Base-by-base conservation (phyloP, 2,888 invertebrate genomes). In the Oegoconia quadripuncta region DNA sequence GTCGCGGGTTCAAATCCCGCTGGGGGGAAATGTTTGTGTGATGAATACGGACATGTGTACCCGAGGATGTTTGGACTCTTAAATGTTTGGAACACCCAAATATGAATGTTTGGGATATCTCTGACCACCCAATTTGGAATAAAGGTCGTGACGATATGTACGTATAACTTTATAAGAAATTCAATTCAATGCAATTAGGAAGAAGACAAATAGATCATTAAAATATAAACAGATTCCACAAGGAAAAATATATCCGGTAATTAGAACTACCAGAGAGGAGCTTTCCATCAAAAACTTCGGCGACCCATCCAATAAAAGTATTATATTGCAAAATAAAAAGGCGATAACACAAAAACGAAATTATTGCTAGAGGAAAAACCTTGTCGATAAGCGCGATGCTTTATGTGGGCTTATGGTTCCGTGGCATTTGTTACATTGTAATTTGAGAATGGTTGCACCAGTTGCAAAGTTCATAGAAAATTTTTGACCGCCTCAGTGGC, bases 281-380 rank as follows among this genome's bases (percentile, higher is more conserved):
- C 34, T 22, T 39, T 46, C 50, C 56, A 61, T 61, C 55, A 58
- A 61, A 70, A 68, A 64, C 62, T 64, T 64, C 59, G 56, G 60
- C 59, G 59, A 55, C 58, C 51, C 48, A 54, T 44, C 59, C 53
- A 66, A 74, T 71, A 68, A 75, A 65, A 67, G 64, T 64, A 67
- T 71, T 66, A 69, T 69, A 73, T 71, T 56, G 66, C 63, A 57
- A 68, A 74, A 75, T 72, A 74, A 72, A 70, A 68, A 66, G 64
- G 65, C 73, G 69, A 74, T 78, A 73, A 71, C 62, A 59, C 61
- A 14, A 59, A 67, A 73, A 71, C 56, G 64, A 60, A 72, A 72
- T 76, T 71, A 80, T 78, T 62, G 66, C 70, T 57, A 46, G 47
- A 49, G 52, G 43, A 50, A 51, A 48, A 53, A 39, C 44, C 15